Evolutionary conservation across 2,113 vertebrate species (phyloP).

Genomic region (Onychostruthus taczanowskii): DNA sequence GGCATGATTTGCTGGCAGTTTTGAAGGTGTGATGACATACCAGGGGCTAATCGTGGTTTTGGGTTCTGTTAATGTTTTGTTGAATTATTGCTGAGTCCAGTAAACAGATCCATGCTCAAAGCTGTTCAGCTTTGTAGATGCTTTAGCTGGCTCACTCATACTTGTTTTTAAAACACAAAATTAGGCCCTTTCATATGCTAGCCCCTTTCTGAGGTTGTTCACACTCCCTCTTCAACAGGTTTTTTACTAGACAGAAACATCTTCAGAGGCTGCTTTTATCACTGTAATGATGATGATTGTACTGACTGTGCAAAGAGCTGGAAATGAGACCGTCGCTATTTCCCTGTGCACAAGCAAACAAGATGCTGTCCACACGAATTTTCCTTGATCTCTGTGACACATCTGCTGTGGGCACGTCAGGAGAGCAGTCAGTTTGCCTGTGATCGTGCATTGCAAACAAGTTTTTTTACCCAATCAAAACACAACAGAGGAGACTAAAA

Average conservation of each 20-base stretch:
- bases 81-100: background rate
- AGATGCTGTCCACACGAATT: background rate
- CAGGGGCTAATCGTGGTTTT: background rate
- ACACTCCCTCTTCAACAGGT: background rate
- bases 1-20: background rate
- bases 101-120: background rate
- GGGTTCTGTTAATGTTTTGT: background rate
- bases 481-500: background rate
- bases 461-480: background rate
- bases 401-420: background rate
- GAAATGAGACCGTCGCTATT: background rate
- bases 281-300: background rate
- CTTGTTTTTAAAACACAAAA: background rate
- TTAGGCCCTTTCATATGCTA: background rate
- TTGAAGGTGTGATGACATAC: background rate
- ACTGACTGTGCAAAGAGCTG: background rate
- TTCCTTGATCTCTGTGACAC: background rate
- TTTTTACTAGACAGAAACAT: background rate
- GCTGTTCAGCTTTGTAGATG: background rate
- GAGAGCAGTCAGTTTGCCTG: background rate
- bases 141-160: background rate
- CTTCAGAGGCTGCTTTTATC: constrained; percentile 41
- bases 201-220: background rate
- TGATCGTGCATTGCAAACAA: background rate
- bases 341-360: background rate